Conservation (phyloP, 2,113 vertebrate species). For the Melanocharis versteri region DNA sequence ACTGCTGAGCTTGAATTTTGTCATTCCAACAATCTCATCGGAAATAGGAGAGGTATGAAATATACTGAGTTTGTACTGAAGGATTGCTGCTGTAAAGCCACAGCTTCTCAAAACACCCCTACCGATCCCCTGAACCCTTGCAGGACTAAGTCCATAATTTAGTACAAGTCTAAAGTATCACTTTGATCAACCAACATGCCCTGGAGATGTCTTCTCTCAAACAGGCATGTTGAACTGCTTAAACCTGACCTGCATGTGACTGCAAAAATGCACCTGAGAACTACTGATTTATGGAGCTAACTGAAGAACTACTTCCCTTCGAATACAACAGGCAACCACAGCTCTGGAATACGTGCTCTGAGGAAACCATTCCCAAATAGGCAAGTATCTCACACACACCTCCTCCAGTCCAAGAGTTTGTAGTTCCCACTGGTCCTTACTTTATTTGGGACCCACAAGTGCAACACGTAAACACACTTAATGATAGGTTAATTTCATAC, state of each 20-base stretch:
- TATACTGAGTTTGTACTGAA: neutral
- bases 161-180: neutral
- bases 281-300: conserved; percentile 6
- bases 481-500: neutral
- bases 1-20: neutral
- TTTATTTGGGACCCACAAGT: neutral
- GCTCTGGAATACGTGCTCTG: neutral
- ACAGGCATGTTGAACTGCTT: neutral
- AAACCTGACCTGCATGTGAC: neutral
- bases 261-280: conserved; percentile 9
- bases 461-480: neutral
- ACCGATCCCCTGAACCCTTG: neutral
- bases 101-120: neutral
- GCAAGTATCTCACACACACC: neutral
- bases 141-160: neutral
- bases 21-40: neutral
- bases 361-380: neutral
- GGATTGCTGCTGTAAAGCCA: neutral
- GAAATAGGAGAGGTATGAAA: neutral
- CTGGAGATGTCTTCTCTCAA: neutral
- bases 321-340: neutral
- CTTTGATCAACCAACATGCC: conserved; percentile 17
- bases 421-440: neutral
- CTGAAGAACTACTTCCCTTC: neutral
- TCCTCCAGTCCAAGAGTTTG: neutral